phyloP scores from a whole-genome alignment of 2,888 invertebrate species.

The Ephialtes manifestator region DNA sequence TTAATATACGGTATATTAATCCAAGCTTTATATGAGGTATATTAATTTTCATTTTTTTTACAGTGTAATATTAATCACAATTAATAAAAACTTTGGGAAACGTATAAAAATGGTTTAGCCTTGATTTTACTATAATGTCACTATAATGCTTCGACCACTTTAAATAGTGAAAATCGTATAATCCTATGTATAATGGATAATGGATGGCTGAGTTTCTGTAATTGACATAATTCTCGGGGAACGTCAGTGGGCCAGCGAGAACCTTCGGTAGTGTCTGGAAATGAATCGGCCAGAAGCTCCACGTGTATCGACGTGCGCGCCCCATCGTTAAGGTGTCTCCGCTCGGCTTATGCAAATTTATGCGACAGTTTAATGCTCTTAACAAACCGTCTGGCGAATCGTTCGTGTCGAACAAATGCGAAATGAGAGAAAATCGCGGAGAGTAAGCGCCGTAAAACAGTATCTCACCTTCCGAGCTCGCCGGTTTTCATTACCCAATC shows the following conservation, averaged over 20 bases:
- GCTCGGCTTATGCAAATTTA: conserved; percentile 54
- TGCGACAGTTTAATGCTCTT: conserved; percentile 59
- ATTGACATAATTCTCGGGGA: conserved; percentile 39
- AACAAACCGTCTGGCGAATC: conserved; percentile 51
- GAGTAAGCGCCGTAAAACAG: neutral
- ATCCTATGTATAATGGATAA: neutral
- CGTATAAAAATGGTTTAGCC: no score
- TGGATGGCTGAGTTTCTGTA: conserved; percentile 15
- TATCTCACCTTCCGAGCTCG: conserved; percentile 18
- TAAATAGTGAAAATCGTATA: neutral
- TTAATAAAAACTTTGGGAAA: no score
- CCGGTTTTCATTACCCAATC: conserved; percentile 22
- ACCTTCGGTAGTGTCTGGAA: neutral
- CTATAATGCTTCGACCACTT: neutral
- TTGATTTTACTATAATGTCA: no score
- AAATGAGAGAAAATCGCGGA: conserved; percentile 44
- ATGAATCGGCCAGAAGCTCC: neutral
- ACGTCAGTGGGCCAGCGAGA: neutral
- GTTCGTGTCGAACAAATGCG: conserved; percentile 49
- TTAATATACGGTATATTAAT: no score
- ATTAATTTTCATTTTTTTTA: no score
- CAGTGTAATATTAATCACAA: no score
- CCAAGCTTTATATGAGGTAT: no score
- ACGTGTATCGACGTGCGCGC: conserved; percentile 22
- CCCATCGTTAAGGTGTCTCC: conserved; percentile 44